phyloP scores from a whole-genome alignment of 2,113 vertebrate species.

The Otis tarda region DNA sequence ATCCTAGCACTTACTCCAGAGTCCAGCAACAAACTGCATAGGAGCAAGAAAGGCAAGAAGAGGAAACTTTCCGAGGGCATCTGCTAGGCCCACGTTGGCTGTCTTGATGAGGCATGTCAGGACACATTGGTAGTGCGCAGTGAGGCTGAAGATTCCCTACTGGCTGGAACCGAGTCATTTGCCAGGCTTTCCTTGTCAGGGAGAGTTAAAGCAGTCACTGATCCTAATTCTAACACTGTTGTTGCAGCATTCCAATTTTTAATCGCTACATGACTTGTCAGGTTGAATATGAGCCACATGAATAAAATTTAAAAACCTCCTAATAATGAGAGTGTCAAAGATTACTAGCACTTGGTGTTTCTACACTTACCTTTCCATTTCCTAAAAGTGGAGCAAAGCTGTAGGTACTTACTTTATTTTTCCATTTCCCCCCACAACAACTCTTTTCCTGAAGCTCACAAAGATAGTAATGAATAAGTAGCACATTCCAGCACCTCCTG shows the following conservation, averaged over 20 bases:
- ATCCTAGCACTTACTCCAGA: background rate
- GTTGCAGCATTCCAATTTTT: constrained; percentile 97
- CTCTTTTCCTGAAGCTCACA: background rate
- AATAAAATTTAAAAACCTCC: constrained; percentile 84
- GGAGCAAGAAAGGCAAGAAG: constrained; percentile 20
- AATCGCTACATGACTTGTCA: constrained; percentile 96
- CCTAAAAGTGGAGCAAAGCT: constrained; percentile 2
- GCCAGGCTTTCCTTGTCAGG: constrained; percentile 93
- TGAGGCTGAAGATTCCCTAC: constrained; percentile 92
- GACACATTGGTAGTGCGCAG: constrained; percentile 82
- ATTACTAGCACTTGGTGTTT: constrained; percentile 48
- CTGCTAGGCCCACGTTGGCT: constrained; percentile 68
- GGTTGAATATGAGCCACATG: constrained; percentile 86
- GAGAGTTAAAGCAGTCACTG: constrained; percentile 91
- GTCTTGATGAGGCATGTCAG: constrained; percentile 80
- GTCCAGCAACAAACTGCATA: background rate
- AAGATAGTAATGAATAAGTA: background rate
- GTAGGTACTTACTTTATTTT: background rate
- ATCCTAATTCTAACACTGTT: constrained; percentile 95
- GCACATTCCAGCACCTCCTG: background rate
- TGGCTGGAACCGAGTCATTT: constrained; percentile 86
- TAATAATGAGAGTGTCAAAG: constrained; percentile 82
- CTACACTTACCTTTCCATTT: constrained; percentile 16
- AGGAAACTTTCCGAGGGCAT: constrained; percentile 52
- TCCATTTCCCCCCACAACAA: background rate